phyloP scores from a whole-genome alignment of 2,113 vertebrate species.

The Eulemur macaco region DNA sequence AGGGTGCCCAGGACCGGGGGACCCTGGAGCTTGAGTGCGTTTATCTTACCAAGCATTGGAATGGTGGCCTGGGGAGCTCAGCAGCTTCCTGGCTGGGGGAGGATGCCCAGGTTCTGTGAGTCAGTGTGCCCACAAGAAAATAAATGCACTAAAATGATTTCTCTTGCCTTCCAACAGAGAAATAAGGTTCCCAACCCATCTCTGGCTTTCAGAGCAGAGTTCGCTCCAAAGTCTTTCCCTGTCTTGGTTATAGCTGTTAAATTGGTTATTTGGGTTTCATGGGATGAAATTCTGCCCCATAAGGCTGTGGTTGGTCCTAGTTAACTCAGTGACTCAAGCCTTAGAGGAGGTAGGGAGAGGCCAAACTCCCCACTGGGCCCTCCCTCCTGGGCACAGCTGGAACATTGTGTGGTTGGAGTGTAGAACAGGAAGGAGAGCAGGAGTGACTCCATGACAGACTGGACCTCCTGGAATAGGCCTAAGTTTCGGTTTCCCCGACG shows the following conservation, averaged over 20 bases:
- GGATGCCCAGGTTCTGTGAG: background rate
- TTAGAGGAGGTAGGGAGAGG: background rate
- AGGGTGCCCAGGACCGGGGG: accelerated
- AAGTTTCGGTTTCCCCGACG: too few relatives aligned
- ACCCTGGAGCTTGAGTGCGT: background rate
- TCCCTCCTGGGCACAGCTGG: background rate
- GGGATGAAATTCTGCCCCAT: background rate
- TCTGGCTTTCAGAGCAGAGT: background rate
- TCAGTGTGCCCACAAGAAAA: slow-evolving; percentile 50
- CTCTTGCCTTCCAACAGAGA: slow-evolving; percentile 25
- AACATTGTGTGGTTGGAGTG: background rate
- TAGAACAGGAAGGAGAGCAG: too few relatives aligned
- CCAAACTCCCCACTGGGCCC: background rate
- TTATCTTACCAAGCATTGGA: background rate
- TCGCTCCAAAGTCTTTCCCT: background rate
- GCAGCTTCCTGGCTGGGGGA: background rate
- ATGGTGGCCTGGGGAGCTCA: background rate
- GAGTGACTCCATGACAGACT: too few relatives aligned
- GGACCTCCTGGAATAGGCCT: too few relatives aligned
- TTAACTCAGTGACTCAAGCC: background rate
- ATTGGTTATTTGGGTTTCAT: background rate
- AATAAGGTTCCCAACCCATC: background rate
- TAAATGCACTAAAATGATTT: slow-evolving; percentile 4
- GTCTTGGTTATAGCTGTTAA: background rate
- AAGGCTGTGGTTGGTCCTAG: background rate